Base-by-base conservation (phyloP, 2,888 invertebrate species). In the Cenopis cana region DNA sequence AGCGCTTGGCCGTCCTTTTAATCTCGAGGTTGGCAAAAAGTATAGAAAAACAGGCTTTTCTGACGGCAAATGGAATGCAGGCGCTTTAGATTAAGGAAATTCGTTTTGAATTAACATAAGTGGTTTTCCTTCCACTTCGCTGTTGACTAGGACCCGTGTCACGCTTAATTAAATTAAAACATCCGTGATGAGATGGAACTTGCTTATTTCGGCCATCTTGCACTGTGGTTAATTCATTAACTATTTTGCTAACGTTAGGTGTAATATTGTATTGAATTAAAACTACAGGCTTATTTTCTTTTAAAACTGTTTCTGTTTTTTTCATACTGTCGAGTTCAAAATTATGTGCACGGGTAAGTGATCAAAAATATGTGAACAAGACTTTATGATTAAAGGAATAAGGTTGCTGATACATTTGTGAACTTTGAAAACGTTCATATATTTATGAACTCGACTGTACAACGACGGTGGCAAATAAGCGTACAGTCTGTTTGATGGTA, bases 131-230 rank as follows among this genome's bases (percentile, higher is more conserved):
- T 64, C 54, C 52, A 52, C 36, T 62, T 14, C 24, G 11, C 36
- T 20, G 64, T 54, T 64, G 38, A n/a, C 64, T 24, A 20, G 52
- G 64, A 64, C 64, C 64, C 33, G 50, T 36, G 36, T 64, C 64
- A 38, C 52, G 52, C 52, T 64, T 64, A 64, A 64, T 64, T 54
- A 54, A 64, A 54, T 64, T 38, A 64, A 64, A 64, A 64, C 64
- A 64, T 54, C 54, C 24, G 2, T 54, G 64, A 54, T 64, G 64
- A 64, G 64, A 64, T 64, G 64, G 38, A 64, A 54, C 20, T 64
- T 24, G 24, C 62, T 62, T 52, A 62, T 38, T 62, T 36, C 36
- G 12, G 14, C 18, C 14, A 33, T 62, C 36, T n/a, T n/a, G n/a
- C n/a, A 33, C 36, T 62, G 62, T 14, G 55, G 29, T n/a, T 52